Base-by-base conservation (phyloP, 2,888 invertebrate genomes). In the Leucoptera coffeella region DNA sequence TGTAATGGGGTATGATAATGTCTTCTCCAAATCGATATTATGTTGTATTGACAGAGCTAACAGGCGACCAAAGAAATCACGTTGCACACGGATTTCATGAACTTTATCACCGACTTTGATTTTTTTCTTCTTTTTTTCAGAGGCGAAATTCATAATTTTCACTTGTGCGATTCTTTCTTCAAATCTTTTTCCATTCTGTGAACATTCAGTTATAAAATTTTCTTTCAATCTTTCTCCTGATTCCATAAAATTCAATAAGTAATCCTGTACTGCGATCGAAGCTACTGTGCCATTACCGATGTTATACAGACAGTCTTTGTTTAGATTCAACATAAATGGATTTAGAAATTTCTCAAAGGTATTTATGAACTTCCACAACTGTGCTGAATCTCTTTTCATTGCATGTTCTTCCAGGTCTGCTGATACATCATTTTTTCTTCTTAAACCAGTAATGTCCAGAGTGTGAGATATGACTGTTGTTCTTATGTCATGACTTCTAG, bases 361-460 rank as follows among this genome's bases (percentile, higher is more conserved):
- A 27, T 27, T 29, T 14, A 29, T 33, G 12, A 28, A 29, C 12
- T 30, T 33, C 26, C 27, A 26, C 19, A 34, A 23, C 11, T 29
- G 29, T 24, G 15, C 25, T 12, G 29, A 25, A 27, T 33, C 20
- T 31, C 15, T 28, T 23, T 25, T 29, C 32, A 27, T 27, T 13
- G 14, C 23, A 15, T 28, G 23, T 28, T 13, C 14, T 23, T 29
- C 31, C 14, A 40, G 31, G 13, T 45, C 42, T n/a, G 27, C 29
- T 10, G 39, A 37, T 7, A 41, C 32, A 31, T 43, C 38, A 26
- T 41, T 33, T 20, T 28, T 23, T 26, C 30, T 33, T 27, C 20
- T 17, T n/a, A 38, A 19, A 19, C 38, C 38, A 14, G 32, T 30
- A 23, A 34, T 22, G 14, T 36, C 25, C 24, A 37, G 26, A 6